Percentiles rank a stretch among this genome's conserved stretches.
These are phyloP conservation scores for Rugalucina vietnamica DNA, from an alignment of 2,888 invertebrate genomes.

Conservation along the genomic window DNA sequence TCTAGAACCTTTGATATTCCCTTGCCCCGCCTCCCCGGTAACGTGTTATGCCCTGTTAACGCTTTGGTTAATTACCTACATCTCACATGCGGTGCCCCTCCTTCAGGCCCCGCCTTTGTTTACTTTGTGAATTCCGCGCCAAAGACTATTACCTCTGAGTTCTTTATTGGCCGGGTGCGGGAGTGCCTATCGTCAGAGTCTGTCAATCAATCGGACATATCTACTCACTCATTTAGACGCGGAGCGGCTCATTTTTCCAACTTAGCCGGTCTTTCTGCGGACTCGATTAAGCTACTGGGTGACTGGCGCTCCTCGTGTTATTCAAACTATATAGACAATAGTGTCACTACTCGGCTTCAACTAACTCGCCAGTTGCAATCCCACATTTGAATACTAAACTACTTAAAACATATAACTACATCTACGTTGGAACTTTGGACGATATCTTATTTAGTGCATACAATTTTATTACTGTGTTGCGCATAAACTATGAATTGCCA, in stretches of 20 bases:
- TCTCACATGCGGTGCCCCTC: background rate
- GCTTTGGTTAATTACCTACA: background rate
- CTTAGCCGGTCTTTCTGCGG: background rate
- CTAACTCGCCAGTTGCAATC: background rate
- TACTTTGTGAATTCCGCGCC: background rate
- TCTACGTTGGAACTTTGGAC: no score
- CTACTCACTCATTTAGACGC: background rate
- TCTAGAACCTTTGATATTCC: slow-evolving; percentile 7
- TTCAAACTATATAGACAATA: slow-evolving; percentile 11
- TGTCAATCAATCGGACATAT: no score
- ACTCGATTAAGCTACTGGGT: slow-evolving; percentile 6
- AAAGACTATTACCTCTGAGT: background rate
- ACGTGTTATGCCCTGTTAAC: background rate
- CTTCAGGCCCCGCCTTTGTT: background rate
- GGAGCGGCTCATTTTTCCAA: background rate
- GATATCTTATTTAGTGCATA: no score
- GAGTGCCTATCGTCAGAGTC: no score
- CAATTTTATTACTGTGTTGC: no score
- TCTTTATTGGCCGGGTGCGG: no score
- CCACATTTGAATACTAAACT: no score
- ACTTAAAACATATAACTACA: no score
- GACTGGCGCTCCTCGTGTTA: slow-evolving; percentile 24
- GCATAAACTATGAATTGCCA: no score
- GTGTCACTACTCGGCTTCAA: background rate
- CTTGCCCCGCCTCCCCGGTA: background rate